A percentile compares a stretch with the other conserved stretches of the same genome.
phyloP scores from a whole-genome alignment of 2,113 vertebrate species.

The Panthera tigris region DNA sequence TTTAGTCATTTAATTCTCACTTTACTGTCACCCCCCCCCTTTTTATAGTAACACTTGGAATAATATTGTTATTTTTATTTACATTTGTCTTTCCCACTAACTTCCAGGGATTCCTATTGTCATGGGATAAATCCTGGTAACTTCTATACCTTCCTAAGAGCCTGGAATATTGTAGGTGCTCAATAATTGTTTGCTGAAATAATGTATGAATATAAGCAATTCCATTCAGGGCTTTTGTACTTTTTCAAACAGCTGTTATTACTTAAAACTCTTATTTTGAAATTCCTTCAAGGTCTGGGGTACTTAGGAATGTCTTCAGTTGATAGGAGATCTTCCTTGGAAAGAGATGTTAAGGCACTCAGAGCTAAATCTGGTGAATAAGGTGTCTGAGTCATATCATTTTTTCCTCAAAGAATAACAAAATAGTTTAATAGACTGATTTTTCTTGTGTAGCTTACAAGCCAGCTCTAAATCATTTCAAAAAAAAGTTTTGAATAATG shows the following conservation, averaged over 20 bases:
- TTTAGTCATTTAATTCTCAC: neutral
- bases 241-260: neutral
- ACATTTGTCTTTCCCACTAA: neutral
- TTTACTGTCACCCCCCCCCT: neutral
- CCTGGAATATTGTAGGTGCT: neutral
- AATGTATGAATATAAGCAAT: neutral
- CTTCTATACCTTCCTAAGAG: neutral
- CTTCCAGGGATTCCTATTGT: neutral
- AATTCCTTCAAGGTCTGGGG: neutral
- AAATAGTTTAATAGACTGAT: neutral
- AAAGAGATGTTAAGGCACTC: neutral
- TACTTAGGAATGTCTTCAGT: neutral
- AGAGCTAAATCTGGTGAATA: neutral
- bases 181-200: neutral
- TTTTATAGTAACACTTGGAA: neutral
- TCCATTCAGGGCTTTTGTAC: neutral
- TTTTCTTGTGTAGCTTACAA: constrained; percentile 6
- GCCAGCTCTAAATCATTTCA: neutral
- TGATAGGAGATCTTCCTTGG: neutral
- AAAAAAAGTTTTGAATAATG: neutral
- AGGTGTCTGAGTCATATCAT: neutral
- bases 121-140: neutral
- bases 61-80: neutral
- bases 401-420: constrained; percentile 14
- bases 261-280: neutral